Percentiles rank a stretch among this genome's conserved stretches.
phyloP scores from a whole-genome alignment of 2,888 invertebrate species.

The Augiades crinisus region DNA sequence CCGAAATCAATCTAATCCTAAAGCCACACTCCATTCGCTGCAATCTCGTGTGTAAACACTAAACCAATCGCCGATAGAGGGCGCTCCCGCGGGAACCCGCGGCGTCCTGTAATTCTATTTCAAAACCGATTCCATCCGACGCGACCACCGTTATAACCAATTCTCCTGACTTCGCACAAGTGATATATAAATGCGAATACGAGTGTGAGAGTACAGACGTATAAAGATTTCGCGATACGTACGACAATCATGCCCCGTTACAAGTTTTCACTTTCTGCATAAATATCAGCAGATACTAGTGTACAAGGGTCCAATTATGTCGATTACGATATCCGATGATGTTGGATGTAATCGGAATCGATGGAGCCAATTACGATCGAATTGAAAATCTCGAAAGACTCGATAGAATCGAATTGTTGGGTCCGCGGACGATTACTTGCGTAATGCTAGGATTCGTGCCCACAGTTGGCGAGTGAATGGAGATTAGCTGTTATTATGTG shows the following conservation, averaged over 20 bases:
- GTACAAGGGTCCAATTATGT: slow-evolving; percentile 23
- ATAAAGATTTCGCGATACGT: slow-evolving; percentile 12
- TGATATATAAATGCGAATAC: too few relatives aligned
- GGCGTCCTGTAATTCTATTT: slow-evolving; percentile 19
- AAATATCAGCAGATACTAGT: slow-evolving; percentile 21
- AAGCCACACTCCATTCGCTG: slow-evolving; percentile 38
- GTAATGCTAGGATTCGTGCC: slow-evolving; percentile 25
- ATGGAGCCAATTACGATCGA: slow-evolving; percentile 52
- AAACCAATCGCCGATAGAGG: slow-evolving; percentile 49
- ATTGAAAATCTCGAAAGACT: slow-evolving; percentile 54
- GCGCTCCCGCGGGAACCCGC: slow-evolving; percentile 25
- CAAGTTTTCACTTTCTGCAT: slow-evolving; percentile 25
- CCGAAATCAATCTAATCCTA: slow-evolving; percentile 36
- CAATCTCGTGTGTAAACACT: slow-evolving; percentile 49
- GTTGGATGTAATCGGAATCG: slow-evolving; percentile 50
- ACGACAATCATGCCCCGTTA: slow-evolving; percentile 14
- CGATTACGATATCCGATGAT: slow-evolving; percentile 33
- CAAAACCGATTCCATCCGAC: slow-evolving; percentile 16
- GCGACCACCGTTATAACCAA: slow-evolving; percentile 16
- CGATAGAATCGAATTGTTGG: slow-evolving; percentile 49
- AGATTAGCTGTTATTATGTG: slow-evolving; percentile 20
- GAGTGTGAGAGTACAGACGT: too few relatives aligned
- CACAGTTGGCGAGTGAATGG: slow-evolving; percentile 11
- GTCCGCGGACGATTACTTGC: slow-evolving; percentile 20
- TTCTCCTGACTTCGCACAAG: slow-evolving; percentile 6